Evolutionary conservation across 2,113 vertebrate species (phyloP).

Genomic region (human (Homo sapiens)): DNA sequence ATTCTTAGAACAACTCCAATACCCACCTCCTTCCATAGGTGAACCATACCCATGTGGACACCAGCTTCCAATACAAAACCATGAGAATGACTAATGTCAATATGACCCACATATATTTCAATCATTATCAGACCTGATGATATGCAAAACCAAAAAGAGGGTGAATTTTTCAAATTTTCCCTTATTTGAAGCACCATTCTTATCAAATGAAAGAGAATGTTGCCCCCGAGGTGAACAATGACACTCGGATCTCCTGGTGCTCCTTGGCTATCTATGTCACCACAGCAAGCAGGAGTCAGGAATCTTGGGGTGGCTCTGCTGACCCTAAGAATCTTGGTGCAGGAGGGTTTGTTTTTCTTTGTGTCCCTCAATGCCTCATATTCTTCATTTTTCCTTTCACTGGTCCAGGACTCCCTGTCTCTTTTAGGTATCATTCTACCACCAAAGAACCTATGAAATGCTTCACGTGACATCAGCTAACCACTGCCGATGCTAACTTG

Average conservation of each 20-base stretch:
- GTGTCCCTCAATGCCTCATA: background rate
- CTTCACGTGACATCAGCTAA: background rate
- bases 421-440: background rate
- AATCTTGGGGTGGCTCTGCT: background rate
- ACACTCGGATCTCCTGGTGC: no score
- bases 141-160: background rate
- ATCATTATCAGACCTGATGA: background rate
- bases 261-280: background rate
- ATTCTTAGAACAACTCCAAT: background rate
- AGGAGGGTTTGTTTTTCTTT: background rate
- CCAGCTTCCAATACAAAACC: background rate
- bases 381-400: background rate
- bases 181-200: background rate
- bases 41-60: background rate
- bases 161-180: background rate
- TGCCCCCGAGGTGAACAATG: background rate
- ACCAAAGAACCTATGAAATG: background rate
- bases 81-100: background rate
- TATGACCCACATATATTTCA: background rate
- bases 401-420: background rate
- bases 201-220: background rate
- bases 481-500: background rate
- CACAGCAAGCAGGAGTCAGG: background rate
- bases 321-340: background rate
- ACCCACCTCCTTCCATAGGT: background rate